phyloP scores from a whole-genome alignment of 2,113 vertebrate genomes.

The Peromyscus polionotus region DNA sequence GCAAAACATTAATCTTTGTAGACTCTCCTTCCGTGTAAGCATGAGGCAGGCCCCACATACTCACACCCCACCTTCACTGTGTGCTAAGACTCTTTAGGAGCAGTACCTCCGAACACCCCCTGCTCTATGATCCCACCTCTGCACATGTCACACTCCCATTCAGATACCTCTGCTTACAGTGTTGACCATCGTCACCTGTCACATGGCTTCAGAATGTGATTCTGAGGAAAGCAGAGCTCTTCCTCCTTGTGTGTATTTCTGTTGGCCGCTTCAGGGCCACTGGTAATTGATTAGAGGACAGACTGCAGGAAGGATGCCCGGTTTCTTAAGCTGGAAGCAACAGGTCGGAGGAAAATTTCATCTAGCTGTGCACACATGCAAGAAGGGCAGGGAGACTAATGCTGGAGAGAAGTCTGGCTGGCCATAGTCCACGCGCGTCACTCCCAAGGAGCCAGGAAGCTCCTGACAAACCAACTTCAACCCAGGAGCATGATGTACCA shows the following conservation, averaged over 20 bases:
- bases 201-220: background rate
- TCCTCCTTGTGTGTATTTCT: background rate
- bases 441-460: background rate
- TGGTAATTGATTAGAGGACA: background rate
- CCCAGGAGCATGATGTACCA: background rate
- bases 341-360: background rate
- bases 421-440: background rate
- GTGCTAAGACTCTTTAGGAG: background rate
- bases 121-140: background rate
- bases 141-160: background rate
- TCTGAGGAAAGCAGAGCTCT: background rate
- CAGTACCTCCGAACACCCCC: background rate
- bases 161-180: background rate
- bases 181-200: background rate
- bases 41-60: no score
- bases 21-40: background rate
- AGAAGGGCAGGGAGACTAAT: background rate
- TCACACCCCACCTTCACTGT: background rate
- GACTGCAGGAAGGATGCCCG: background rate
- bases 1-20: background rate
- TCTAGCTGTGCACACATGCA: background rate
- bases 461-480: background rate
- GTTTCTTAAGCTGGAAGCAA: background rate
- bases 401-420: background rate
- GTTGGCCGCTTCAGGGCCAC: background rate